A percentile compares a stretch with the other conserved stretches of the same genome.
phyloP scores from a whole-genome alignment of 2,888 invertebrate species.

The Sclerodermus sp. region DNA sequence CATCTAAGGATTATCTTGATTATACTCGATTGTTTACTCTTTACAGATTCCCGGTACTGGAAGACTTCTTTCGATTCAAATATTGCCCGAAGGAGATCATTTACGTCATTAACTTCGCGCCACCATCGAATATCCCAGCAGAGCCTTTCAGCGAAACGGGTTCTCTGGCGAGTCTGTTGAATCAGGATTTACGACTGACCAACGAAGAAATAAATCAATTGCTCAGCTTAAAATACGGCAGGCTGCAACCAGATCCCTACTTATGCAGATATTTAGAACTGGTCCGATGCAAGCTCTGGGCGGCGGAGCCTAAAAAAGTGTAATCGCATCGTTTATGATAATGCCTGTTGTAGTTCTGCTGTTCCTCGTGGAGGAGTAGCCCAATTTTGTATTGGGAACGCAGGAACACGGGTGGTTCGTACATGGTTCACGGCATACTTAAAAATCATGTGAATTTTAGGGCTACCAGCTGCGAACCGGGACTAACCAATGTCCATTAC shows the following conservation, averaged over 20 bases:
- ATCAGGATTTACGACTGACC: conserved; percentile 27
- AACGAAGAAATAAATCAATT: conserved; percentile 21
- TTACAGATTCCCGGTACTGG: conserved; percentile 43
- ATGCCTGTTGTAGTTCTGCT: too few species aligned
- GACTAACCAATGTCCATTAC: conserved; percentile 27
- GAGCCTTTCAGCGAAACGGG: too few species aligned
- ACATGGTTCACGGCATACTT: too few species aligned
- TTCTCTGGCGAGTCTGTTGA: too few species aligned
- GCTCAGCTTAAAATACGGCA: conserved; percentile 37
- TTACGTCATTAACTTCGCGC: conserved; percentile 42
- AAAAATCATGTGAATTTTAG: too few species aligned
- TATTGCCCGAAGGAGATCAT: conserved; percentile 42
- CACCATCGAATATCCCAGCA: neutral
- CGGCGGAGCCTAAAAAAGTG: conserved; percentile 18
- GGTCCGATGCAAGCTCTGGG: conserved; percentile 35
- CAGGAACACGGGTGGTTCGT: too few species aligned
- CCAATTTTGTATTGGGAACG: too few species aligned
- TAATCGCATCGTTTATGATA: too few species aligned
- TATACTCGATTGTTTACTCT: neutral
- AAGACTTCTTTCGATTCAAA: conserved; percentile 43
- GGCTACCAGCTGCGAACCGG: conserved; percentile 10
- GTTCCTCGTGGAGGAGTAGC: too few species aligned
- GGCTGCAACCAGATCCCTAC: conserved; percentile 35
- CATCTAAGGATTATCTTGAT: neutral
- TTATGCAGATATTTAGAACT: conserved; percentile 35